Conservation (phyloP, 2,888 invertebrate species). For the Chalcosyrphus nemorum region DNA sequence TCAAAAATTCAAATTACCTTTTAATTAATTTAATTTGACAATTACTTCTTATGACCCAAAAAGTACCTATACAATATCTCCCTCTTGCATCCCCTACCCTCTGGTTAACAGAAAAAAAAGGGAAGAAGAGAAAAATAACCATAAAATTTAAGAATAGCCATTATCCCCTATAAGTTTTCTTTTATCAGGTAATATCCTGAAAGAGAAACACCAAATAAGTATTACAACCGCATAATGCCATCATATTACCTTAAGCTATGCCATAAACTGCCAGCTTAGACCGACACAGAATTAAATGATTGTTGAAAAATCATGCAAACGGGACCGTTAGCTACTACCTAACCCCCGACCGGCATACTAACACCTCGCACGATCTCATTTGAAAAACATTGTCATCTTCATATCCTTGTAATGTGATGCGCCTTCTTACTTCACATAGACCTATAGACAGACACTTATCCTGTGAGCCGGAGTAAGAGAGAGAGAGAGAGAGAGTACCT, state of each 20-base stretch:
- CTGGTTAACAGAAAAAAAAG: not conserved
- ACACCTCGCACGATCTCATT: constrained; percentile 70
- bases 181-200: constrained; percentile 61
- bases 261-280: constrained; percentile 47
- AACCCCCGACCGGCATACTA: constrained; percentile 28
- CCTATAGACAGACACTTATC: constrained; percentile 15
- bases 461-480: too few species aligned
- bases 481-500: constrained; percentile 46
- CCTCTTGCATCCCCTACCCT: not conserved
- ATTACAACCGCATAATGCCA: constrained; percentile 60
- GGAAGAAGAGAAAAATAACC: not conserved
- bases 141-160: constrained; percentile 35
- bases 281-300: constrained; percentile 67
- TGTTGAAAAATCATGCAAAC: constrained; percentile 68
- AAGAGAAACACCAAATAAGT: constrained; percentile 58
- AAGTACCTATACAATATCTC: not conserved
- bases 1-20: not conserved
- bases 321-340: constrained; percentile 50
- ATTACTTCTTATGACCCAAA: not conserved
- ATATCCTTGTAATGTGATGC: constrained; percentile 37
- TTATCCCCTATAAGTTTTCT: constrained; percentile 54
- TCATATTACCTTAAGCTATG: constrained; percentile 46
- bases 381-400: constrained; percentile 68
- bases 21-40: not conserved
- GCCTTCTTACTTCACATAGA: not conserved